phyloP scores from a whole-genome alignment of 2,797 vertebrate species.

The Mus minutoides region DNA sequence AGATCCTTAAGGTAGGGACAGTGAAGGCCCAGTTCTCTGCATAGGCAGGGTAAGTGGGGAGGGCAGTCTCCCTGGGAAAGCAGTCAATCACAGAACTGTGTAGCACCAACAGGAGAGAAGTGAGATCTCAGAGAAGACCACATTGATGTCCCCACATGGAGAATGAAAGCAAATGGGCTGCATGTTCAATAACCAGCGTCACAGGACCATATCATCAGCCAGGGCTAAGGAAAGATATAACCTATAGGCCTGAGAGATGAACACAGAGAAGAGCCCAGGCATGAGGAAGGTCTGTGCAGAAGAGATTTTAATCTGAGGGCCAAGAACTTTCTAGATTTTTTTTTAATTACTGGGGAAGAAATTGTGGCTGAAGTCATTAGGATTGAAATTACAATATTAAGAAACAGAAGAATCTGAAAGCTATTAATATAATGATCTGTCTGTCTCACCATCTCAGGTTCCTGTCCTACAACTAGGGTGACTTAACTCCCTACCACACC shows the following conservation, averaged over 20 bases:
- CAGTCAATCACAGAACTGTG: too few species aligned
- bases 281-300: not conserved
- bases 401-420: not conserved
- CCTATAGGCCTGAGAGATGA: too few species aligned
- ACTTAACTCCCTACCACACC: rapidly evolving
- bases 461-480: not conserved
- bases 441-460: not conserved
- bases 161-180: rapidly evolving
- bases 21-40: not conserved
- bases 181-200: too few species aligned
- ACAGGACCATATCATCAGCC: rapidly evolving
- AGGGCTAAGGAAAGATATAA: rapidly evolving
- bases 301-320: not conserved
- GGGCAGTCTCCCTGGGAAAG: not conserved
- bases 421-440: not conserved
- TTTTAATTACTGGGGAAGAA: not conserved
- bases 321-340: not conserved
- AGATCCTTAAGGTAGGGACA: not conserved
- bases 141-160: not conserved
- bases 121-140: not conserved
- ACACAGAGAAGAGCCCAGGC: not conserved
- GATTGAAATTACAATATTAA: not conserved
- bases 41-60: not conserved
- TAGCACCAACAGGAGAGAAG: not conserved
- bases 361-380: not conserved